Conservation (phyloP, 2,797 vertebrate genomes). For the Muraenolepis orangiensis region DNA sequence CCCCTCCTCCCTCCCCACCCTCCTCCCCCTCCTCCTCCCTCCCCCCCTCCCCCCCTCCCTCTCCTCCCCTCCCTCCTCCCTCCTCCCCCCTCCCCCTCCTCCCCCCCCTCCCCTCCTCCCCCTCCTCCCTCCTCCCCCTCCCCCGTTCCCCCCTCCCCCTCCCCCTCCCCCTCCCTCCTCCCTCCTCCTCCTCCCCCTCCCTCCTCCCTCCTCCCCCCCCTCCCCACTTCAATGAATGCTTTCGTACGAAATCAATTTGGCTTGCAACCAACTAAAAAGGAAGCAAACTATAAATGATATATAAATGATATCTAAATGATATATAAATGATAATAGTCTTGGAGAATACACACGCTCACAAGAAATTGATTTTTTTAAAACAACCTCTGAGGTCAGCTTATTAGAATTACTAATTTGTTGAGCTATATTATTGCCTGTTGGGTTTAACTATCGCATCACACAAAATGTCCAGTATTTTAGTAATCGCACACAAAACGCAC, state of each 20-base stretch:
- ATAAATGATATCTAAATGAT: neutral
- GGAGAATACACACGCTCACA: neutral
- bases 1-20: constrained; percentile 30
- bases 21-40: no score
- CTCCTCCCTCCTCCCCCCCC: constrained; percentile 40
- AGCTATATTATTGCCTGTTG: no score
- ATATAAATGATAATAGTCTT: neutral
- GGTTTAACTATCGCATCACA: no score
- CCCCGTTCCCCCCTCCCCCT: constrained; percentile 28
- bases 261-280: neutral
- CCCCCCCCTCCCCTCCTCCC: constrained; percentile 31
- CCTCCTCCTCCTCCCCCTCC: constrained; percentile 41
- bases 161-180: constrained; percentile 35
- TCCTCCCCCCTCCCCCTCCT: constrained; percentile 38
- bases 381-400: neutral
- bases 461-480: no score
- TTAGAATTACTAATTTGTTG: neutral
- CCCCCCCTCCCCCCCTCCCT: constrained; percentile 32
- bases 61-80: no score
- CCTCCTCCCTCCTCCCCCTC: no score
- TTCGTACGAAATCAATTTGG: neutral
- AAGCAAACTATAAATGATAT: neutral
- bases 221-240: constrained; percentile 2
- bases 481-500: no score
- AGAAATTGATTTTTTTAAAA: neutral